Base-by-base conservation (phyloP, 1,140 invertebrate genomes). In the Saccostrea cuccullata region DNA sequence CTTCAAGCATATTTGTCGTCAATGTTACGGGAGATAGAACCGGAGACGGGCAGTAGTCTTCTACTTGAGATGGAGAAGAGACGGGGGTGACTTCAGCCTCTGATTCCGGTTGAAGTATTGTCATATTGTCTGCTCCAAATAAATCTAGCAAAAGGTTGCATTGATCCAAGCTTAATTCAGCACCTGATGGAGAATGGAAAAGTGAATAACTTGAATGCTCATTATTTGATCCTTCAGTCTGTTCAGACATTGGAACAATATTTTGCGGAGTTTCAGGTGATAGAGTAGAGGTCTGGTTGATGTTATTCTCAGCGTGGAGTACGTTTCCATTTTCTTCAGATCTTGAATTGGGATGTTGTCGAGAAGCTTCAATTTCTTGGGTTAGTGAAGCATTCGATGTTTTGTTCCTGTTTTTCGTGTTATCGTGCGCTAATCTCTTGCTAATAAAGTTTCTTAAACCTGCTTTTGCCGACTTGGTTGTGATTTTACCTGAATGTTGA, bases 361-460 rank as follows among this genome's bases (percentile, higher is more conserved):
- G 20, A 6, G 67, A 4, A 8, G 67, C n/a, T 73, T 26, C 67
- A 36, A 13, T 73, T 73, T 73, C 67, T 1, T 8, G 67, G 26
- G 26, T 73, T 36, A 13, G n/a, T 64, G 30, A 30, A 77, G 26
- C 30, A 12, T 11, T 36, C 13, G 11, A 30, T 36, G 26, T 36
- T 77, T 77, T 77, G 13, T 26, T 30, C 70, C 26, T 77, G 30
- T 23, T 30, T 73, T 77, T 26, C 5, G 26, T 30, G 70, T 15
- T 36, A 6, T 77, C 70, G 15, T 2, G 36, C 0, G 60, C 20
- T 30, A 77, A 15, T 15, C 13, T 77, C 15, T 77, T 77, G 30
- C 26, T 77, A 17, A 77, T 77, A 36, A 77, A 77, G 70, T 77
- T 77, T 36, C 70, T 77, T 36, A 77, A 77, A 12, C 70, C 70